Base-by-base conservation (phyloP, 2,797 vertebrate species). In the Triplophysa yarkandensis region DNA sequence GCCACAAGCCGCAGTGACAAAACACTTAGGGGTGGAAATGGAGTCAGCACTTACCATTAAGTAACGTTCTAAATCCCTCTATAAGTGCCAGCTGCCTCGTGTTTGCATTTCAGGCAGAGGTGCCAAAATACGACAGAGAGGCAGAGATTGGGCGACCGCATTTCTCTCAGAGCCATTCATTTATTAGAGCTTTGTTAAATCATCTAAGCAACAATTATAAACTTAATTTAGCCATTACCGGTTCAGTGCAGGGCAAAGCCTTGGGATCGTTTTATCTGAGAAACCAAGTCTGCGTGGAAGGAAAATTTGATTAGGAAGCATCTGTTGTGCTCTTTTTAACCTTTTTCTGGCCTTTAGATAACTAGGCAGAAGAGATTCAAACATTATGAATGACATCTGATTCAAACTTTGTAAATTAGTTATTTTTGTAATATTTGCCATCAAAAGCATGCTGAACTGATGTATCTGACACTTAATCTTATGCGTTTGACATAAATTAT, bases 21-120 rank as follows among this genome's bases (percentile, higher is more conserved):
- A 69, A 71, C 69, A 72, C 68, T 77, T 77, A 72, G 25, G 60
- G 61, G 34, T 60, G 39, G 54, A 72, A 68, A 67, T 17, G 65
- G 54, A 54, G 65, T 83, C 77, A 80, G 77, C 80, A 78, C 61
- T 73, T 65, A 28, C 36, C 61, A 65, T 79, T 63, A 73, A 76
- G 68, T 68, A 79, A 79, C 74, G 69, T 71, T 74, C 62, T 27
- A 30, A 39, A 54, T 46, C 19, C 27, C 10, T 16, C 64, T 21
- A 7, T 41, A 71, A 13, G 63, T 52, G 74, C 74, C 79, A 81
- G 32, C 13, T 66, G 66, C 55, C 68, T 73, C 34, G 13, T 58
- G n/a, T 34, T 77, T 66, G 68, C 72, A 62, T 77, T 69, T 74
- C 54, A 57, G 71, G 55, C 48, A 30, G 21, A 32, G 36, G 61